Conservation (phyloP, 2,113 vertebrate species). For the Hassar affinis region DNA sequence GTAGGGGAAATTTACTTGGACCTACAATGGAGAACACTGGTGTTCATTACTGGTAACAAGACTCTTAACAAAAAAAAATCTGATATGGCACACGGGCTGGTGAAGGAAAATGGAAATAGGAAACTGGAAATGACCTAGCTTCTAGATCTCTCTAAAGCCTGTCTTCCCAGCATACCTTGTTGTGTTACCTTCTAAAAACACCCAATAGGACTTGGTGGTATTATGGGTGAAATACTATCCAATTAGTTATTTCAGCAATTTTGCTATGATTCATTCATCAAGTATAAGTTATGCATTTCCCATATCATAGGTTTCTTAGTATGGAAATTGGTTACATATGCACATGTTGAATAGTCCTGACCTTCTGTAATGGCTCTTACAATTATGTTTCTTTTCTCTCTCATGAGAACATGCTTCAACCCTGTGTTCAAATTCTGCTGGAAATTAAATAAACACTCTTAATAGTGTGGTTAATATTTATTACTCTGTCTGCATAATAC, state of each 20-base stretch:
- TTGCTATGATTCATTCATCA: slow-evolving; percentile 61
- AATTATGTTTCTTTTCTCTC: slow-evolving; percentile 55
- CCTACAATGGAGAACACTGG: slow-evolving; percentile 82
- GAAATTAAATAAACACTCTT: slow-evolving; percentile 63
- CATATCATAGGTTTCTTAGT: slow-evolving; percentile 53
- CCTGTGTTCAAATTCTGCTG: slow-evolving; percentile 45
- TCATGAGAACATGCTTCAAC: slow-evolving; percentile 46
- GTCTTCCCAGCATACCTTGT: slow-evolving; percentile 4
- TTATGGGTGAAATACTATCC: slow-evolving; percentile 64
- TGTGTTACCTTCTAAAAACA: slow-evolving; percentile 14
- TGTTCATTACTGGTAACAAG: slow-evolving; percentile 87
- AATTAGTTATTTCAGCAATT: slow-evolving; percentile 62
- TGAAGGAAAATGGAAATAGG: slow-evolving; percentile 68
- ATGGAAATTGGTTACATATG: slow-evolving; percentile 69
- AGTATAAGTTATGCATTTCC: slow-evolving; percentile 61
- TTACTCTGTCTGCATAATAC: slow-evolving; percentile 7
- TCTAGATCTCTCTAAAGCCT: slow-evolving; percentile 3
- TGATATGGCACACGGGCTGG: slow-evolving; percentile 77
- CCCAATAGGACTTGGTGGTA: slow-evolving; percentile 51
- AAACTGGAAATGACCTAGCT: slow-evolving; percentile 18
- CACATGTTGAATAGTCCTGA: slow-evolving; percentile 40
- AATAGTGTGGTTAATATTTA: slow-evolving; percentile 55
- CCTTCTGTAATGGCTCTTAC: slow-evolving; percentile 45
- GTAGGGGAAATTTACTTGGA: slow-evolving; percentile 84
- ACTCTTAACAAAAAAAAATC: slow-evolving; percentile 64